A percentile compares a stretch with the other conserved stretches of the same genome.
Evolutionary conservation across 2,797 vertebrate species (phyloP).

Genomic region (Lophotriccus pileatus): DNA sequence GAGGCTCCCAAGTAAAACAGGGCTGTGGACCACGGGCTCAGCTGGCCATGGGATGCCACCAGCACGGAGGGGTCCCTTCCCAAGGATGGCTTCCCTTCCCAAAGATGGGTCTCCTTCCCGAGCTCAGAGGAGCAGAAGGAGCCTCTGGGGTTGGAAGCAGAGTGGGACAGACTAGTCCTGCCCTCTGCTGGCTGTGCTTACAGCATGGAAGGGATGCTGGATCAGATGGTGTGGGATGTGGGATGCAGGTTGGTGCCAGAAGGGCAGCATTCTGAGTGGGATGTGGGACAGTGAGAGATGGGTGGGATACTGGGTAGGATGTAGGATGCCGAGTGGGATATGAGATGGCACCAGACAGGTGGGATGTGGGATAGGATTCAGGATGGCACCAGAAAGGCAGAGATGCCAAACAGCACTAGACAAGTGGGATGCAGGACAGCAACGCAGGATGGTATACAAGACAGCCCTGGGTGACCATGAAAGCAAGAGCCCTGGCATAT

Average conservation of each 20-base stretch:
- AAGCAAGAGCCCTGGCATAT: not conserved
- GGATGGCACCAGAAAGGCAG: not conserved
- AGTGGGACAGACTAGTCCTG: not conserved
- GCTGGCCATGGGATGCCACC: accelerated
- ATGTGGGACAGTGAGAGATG: not conserved
- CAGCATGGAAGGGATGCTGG: not conserved
- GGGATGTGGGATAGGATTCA: not conserved
- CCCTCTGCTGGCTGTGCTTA: constrained; percentile 23
- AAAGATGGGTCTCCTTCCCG: too few relatives aligned
- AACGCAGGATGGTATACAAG: accelerated
- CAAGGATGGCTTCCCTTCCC: not conserved
- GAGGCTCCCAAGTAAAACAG: not conserved
- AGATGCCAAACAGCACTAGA: too few relatives aligned
- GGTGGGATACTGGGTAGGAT: not conserved
- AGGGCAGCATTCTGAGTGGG: not conserved
- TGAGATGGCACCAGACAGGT: not conserved
- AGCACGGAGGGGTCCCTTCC: accelerated
- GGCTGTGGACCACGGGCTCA: not conserved
- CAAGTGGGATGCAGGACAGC: accelerated
- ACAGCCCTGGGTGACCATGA: not conserved
- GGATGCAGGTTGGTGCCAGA: not conserved
- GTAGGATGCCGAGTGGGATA: not conserved
- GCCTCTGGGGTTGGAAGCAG: accelerated
- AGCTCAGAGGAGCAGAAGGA: not conserved
- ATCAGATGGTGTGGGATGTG: not conserved